phyloP scores from a whole-genome alignment of 2,888 invertebrate genomes.

The Thymelicus sylvestris region DNA sequence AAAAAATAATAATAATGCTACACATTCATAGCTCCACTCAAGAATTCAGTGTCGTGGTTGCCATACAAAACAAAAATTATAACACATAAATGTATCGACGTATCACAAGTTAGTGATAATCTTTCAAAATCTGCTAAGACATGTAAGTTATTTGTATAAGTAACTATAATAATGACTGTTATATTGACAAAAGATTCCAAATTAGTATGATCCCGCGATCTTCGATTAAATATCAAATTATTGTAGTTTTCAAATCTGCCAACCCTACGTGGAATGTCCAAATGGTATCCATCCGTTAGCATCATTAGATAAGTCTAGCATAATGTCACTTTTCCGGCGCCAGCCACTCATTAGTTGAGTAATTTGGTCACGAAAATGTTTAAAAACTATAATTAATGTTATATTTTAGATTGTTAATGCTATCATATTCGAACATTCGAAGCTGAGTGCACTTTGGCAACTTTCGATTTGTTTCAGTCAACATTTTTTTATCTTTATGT shows the following conservation, averaged over 20 bases:
- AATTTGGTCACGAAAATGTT: slow-evolving; percentile 29
- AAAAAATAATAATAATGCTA: background rate
- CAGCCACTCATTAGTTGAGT: slow-evolving; percentile 24
- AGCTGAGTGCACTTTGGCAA: slow-evolving; percentile 24
- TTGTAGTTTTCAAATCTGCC: background rate
- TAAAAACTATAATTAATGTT: slow-evolving; percentile 21
- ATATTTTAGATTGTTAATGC: slow-evolving; percentile 17
- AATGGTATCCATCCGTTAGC: slow-evolving; percentile 29
- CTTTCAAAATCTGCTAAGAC: too few species aligned
- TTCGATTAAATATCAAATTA: background rate
- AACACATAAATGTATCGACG: too few species aligned
- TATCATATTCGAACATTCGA: background rate
- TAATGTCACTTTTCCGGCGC: slow-evolving; percentile 38
- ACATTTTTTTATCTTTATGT: slow-evolving; percentile 10
- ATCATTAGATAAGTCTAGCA: slow-evolving; percentile 33
- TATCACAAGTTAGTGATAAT: too few species aligned
- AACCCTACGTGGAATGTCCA: slow-evolving; percentile 23
- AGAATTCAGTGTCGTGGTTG: too few species aligned
- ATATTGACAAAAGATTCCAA: too few species aligned
- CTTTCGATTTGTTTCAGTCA: slow-evolving; percentile 1
- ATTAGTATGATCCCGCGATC: too few species aligned
- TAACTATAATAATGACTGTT: too few species aligned
- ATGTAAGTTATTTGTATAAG: too few species aligned
- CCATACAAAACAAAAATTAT: too few species aligned
- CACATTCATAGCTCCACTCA: too few species aligned